Evolutionary conservation across 2,888 invertebrate genomes (phyloP).

Genomic region (Yponomeuta plumbellus): DNA sequence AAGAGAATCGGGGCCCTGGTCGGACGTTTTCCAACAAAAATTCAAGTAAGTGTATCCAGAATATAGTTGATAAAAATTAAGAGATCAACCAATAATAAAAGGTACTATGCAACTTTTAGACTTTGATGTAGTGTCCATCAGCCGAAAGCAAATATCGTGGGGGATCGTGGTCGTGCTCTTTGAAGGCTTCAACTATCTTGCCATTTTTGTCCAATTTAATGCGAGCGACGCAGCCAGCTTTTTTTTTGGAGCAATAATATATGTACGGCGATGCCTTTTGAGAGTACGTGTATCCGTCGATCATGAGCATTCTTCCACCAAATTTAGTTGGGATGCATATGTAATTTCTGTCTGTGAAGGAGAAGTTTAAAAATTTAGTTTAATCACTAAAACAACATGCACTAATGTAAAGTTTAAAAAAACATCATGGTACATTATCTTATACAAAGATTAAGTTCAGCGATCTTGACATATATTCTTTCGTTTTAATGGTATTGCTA

Average conservation of each 20-base stretch:
- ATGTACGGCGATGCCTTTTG: background rate
- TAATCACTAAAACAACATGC: too few relatives aligned
- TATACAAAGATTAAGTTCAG: too few relatives aligned
- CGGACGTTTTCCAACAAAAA: too few relatives aligned
- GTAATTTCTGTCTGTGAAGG: background rate
- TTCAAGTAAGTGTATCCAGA: too few relatives aligned
- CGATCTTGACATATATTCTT: too few relatives aligned
- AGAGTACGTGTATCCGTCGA: slow-evolving; percentile 12
- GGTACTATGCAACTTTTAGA: background rate
- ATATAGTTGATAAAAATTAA: too few relatives aligned
- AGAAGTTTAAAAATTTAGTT: too few relatives aligned
- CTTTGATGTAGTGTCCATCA: slow-evolving; percentile 21
- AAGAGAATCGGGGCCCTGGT: too few relatives aligned
- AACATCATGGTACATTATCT: too few relatives aligned
- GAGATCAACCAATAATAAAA: too few relatives aligned
- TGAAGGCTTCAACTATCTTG: slow-evolving; percentile 8
- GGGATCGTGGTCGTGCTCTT: slow-evolving; percentile 17
- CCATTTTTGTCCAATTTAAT: slow-evolving; percentile 12
- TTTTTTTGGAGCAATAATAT: slow-evolving; percentile 19
- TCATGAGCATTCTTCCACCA: background rate
- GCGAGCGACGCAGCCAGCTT: slow-evolving; percentile 14
- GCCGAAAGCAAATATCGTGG: slow-evolving; percentile 17
- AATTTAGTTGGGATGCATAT: background rate
- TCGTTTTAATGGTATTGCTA: too few relatives aligned
- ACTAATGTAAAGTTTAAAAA: too few relatives aligned